Evolutionary conservation across 2,888 invertebrate genomes (phyloP).

Genomic region (Chorisops tibialis): DNA sequence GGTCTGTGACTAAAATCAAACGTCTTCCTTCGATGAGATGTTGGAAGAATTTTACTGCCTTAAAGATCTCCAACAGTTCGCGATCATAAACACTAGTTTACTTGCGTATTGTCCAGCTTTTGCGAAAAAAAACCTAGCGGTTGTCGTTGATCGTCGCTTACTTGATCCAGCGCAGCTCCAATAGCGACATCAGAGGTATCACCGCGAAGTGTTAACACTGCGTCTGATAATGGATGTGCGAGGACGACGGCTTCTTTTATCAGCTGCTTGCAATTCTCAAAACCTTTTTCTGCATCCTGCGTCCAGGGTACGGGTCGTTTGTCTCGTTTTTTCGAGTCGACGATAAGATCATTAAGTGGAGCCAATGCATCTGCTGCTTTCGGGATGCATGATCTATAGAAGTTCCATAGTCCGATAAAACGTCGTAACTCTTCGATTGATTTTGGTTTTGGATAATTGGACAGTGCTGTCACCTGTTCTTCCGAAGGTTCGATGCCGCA

Average conservation of each 20-base stretch:
- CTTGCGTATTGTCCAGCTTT: slow-evolving; percentile 38
- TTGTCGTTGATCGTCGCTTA: background rate
- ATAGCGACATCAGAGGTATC: background rate
- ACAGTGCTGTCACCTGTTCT: no score
- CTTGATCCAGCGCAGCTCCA: background rate
- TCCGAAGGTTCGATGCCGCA: no score
- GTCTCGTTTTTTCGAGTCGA: background rate
- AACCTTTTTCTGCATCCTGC: background rate
- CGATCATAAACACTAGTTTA: slow-evolving; percentile 45
- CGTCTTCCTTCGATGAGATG: slow-evolving; percentile 30
- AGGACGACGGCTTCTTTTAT: background rate
- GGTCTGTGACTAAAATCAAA: slow-evolving; percentile 25
- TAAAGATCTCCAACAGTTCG: slow-evolving; percentile 45
- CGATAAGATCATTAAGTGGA: background rate
- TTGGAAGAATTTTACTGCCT: background rate
- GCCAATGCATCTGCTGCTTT: background rate
- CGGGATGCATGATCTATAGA: slow-evolving; percentile 29
- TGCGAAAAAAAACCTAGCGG: slow-evolving; percentile 37
- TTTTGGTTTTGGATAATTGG: no score
- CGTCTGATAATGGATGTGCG: background rate
- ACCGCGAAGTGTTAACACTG: background rate
- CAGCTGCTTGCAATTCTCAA: background rate
- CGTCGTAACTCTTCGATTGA: no score
- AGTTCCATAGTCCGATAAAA: no score
- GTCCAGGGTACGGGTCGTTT: background rate